Base-by-base conservation (phyloP, 2,113 vertebrate genomes). In the Perca fluviatilis region DNA sequence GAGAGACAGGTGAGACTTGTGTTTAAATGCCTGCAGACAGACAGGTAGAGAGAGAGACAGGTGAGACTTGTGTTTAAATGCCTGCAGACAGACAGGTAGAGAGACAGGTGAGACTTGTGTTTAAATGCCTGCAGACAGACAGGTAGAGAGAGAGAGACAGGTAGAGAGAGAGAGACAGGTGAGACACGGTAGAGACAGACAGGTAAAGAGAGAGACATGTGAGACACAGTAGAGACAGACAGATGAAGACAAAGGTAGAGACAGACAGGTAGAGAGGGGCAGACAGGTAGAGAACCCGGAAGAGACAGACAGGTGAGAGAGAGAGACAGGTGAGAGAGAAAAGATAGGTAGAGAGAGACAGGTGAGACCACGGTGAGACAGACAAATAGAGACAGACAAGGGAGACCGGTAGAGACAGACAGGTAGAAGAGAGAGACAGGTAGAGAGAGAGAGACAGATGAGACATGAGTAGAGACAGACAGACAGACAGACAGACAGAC, bases 1-100 rank as follows among this genome's bases (percentile, higher is more conserved):
- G n/a, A n/a, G n/a, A n/a, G n/a, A n/a, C 84, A 94, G 85, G 77
- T 94, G 93, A 80, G 93, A 93, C 73, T 94, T 93, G 40, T 94
- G 92, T 89, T 94, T 94, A 66, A 94, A 94, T 0, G 92, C 93
- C 92, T 94, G 84, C 53, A 66, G 75, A 77, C 21, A 78, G 62
- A 66, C 11, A 36, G 25, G 16, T 51, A 30, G 12, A 60, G 8
- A 67, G 67, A 54, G 62, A 57, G 8, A 64, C 47, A 27, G 8
- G 10, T 12, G 14, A 19, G 46, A 33, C 33, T 25, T 25, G 25
- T 25, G 1, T 25, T 25, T 25, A 25, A 25, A 25, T 1, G 25
- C 25, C 25, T 25, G 25, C 3, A 76, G 19, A 63, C 73, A 53
- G 27, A 25, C 47, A 63, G 73, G 23, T 4, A 46, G 21, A 54